Evolutionary conservation across 2,113 vertebrate species (phyloP).

Genomic region (Hiodon alosoides): DNA sequence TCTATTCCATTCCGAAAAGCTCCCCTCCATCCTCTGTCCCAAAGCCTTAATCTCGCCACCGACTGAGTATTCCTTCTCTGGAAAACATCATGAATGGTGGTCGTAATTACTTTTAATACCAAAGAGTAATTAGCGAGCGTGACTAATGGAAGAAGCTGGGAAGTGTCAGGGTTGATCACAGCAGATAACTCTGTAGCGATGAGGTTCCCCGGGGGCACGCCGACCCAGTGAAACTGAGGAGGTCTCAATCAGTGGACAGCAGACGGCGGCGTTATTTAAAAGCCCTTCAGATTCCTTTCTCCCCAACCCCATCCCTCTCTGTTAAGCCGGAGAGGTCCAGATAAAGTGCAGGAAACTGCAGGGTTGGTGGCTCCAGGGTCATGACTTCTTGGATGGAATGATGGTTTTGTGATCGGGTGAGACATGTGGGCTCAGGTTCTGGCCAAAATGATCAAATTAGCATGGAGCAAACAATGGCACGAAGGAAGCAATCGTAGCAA

Average conservation of each 20-base stretch:
- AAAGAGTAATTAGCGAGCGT: slow-evolving; percentile 67
- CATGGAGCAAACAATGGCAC: too few species aligned
- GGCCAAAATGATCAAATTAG: too few species aligned
- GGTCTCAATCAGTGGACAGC: slow-evolving; percentile 1
- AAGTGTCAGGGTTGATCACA: slow-evolving; percentile 48
- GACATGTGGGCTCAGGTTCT: too few species aligned
- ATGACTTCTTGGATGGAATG: too few species aligned
- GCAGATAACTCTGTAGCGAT: slow-evolving; percentile 19
- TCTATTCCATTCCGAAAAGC: slow-evolving; percentile 30
- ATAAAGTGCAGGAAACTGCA: neutral
- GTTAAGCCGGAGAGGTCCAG: neutral
- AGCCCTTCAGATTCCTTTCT: neutral
- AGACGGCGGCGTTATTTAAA: neutral
- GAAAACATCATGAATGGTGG: slow-evolving; percentile 49
- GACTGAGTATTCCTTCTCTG: neutral
- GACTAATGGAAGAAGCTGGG: slow-evolving; percentile 58
- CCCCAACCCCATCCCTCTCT: neutral
- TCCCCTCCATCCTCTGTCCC: slow-evolving; percentile 23
- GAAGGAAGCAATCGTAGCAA: too few species aligned
- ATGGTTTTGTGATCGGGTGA: too few species aligned
- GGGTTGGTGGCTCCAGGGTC: neutral
- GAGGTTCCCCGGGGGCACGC: slow-evolving; percentile 14
- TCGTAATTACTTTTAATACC: slow-evolving; percentile 66
- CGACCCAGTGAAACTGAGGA: slow-evolving; percentile 10
- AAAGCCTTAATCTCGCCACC: slow-evolving; percentile 49